Evolutionary conservation across 2,113 vertebrate species (phyloP).

Genomic region (Crotalus viridis): DNA sequence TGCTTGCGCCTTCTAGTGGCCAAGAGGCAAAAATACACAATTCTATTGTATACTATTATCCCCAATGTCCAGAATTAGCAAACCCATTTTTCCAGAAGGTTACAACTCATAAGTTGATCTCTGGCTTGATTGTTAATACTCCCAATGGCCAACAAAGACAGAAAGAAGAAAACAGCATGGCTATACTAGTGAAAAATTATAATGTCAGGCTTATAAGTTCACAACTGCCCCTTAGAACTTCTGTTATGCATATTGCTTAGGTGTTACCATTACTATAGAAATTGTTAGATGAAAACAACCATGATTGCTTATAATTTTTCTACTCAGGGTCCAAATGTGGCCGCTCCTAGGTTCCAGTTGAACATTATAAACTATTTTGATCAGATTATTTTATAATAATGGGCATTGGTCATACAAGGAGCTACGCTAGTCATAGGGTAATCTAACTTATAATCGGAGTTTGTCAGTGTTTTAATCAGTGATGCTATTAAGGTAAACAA

Average conservation of each 20-base stretch:
- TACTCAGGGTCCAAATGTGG: neutral
- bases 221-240: neutral
- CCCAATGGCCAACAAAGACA: neutral
- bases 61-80: neutral
- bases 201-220: neutral
- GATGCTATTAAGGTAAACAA: neutral
- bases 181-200: neutral
- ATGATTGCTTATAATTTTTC: neutral
- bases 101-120: neutral
- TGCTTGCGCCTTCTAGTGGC: neutral
- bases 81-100: neutral
- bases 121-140: neutral
- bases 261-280: neutral
- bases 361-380: neutral
- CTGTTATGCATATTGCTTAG: neutral
- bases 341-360: neutral
- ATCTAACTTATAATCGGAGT: neutral
- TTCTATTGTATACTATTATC: neutral
- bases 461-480: neutral
- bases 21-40: neutral
- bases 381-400: neutral
- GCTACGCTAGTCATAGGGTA: neutral
- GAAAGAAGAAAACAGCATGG: neutral
- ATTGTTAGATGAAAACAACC: neutral
- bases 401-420: neutral